Evolutionary conservation across 2,797 vertebrate species (phyloP), one percentile per base, ranked within the genome.

Genomic region (Liasis olivaceus): DNA sequence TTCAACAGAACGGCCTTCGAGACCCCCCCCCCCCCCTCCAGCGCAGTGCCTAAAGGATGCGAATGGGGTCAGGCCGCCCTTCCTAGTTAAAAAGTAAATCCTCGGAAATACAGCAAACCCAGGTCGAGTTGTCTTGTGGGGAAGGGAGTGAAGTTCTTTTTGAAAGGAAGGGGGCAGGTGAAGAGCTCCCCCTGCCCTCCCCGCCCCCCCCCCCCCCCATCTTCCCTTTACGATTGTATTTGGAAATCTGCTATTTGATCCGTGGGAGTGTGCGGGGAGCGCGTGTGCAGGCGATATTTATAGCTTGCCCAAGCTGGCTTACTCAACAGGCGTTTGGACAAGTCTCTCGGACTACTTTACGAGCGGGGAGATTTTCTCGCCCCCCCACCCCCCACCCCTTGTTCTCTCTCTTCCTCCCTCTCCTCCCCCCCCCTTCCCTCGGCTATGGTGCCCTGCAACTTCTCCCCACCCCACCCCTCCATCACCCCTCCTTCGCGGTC

Each of bases 71-170:
- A 17, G n/a, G 5, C 31, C 36, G 1, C 31, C 69, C 2, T 36
- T 72, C 31, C 31, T 7, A 72, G 5, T 36, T 8, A 20, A 36
- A n/a, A 72, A 72, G 69, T 17, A 31, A 36, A 36, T 1, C 69
- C 69, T 5, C 17, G 2, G 2, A 20, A 20, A 8, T 1, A 20
- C 0, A 36, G 15, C 69, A 36, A 20, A 1, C 0, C 31, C 6
- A 36, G 14, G 17, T 20, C 14, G n/a, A 20, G 15, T 36, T 20
- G 15, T 3, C 2, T 36, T 20, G 5, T 17, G 31, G 36, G 69
- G 20, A 72, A 72, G 36, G 31, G 31, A 36, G 1, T 0, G 15
- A 3, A 42, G 6, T 36, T 2, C 69, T 77, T 17, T 1, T 17
- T 77, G 2, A 9, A 22, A 77, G 36, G 31, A 77, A 20, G 1